Percentiles rank a stretch among this genome's conserved stretches.
phyloP scores from a whole-genome alignment of 37 sponge, comb jelly and placozoan species.

The Aphrocallistes beatrix region DNA sequence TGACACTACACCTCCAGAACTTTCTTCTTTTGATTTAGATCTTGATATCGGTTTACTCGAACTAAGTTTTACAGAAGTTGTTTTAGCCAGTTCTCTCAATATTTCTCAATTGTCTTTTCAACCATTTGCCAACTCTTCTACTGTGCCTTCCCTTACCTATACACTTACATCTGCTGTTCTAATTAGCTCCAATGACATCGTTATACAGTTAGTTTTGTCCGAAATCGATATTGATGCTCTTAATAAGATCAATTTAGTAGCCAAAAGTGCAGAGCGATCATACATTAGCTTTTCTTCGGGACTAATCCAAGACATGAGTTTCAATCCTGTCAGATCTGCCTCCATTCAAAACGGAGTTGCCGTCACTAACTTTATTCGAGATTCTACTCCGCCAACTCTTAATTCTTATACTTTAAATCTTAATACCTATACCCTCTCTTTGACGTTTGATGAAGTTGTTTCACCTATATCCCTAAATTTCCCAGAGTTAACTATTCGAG shows the following conservation, averaged over 20 bases:
- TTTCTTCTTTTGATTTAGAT: conserved; percentile 38
- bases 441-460: conserved; percentile 79
- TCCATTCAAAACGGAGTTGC: conserved; percentile 32
- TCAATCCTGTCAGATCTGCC: conserved; percentile 28
- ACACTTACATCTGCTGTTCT: conserved; percentile 25
- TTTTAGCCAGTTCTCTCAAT: conserved; percentile 29
- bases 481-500: conserved; percentile 45
- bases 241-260: conserved; percentile 55
- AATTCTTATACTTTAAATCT: conserved; percentile 48
- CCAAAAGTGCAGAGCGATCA: conserved; percentile 24
- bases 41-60: conserved; percentile 26
- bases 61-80: conserved; percentile 52
- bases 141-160: conserved; percentile 21
- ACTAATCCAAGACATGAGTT: conserved; percentile 44
- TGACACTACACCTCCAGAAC: conserved; percentile 39
- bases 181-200: background rate
- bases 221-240: conserved; percentile 45
- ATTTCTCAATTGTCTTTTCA: conserved; percentile 39
- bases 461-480: conserved; percentile 35
- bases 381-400: conserved; percentile 37
- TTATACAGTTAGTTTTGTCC: conserved; percentile 31
- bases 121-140: conserved; percentile 52
- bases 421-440: conserved; percentile 39
- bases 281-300: conserved; percentile 30
- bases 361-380: conserved; percentile 35